These are phyloP conservation scores for Amazona vittata DNA, from an alignment of 2,113 vertebrate genomes.

Conservation along the genomic window DNA sequence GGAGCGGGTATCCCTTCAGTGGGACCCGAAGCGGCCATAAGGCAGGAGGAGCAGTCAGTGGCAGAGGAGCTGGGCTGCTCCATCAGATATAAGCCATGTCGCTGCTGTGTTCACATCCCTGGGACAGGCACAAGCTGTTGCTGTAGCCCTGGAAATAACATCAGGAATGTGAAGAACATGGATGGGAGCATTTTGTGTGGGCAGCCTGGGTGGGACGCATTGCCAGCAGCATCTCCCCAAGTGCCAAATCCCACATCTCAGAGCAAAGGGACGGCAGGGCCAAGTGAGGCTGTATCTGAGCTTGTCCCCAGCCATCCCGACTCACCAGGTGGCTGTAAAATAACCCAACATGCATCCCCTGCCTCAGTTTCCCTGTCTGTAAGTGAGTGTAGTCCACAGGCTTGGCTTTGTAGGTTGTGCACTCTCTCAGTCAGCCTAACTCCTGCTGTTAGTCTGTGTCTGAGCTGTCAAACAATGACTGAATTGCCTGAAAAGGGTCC, in stretches of 20 bases:
- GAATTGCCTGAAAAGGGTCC: background rate
- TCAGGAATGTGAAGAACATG: background rate
- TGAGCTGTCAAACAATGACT: accelerated
- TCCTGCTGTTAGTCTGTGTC: background rate
- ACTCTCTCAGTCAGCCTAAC: background rate
- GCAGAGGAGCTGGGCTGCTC: background rate
- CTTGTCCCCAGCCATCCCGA: background rate
- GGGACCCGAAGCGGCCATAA: background rate
- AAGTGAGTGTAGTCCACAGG: accelerated
- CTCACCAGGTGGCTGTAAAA: background rate
- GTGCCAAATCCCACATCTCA: accelerated
- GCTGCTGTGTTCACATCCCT: accelerated
- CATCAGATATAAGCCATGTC: accelerated
- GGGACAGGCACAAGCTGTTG: background rate
- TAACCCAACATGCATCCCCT: accelerated
- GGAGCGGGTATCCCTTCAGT: background rate
- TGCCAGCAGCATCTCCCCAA: background rate
- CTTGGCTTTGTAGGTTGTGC: background rate
- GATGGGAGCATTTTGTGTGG: background rate
- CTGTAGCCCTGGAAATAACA: background rate
- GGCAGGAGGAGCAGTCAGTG: background rate
- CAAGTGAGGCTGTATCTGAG: background rate
- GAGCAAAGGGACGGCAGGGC: background rate
- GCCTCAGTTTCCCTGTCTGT: conserved; percentile 20
- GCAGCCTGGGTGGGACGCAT: background rate